These are phyloP conservation scores for Ameiurus melas DNA, from an alignment of 2,113 vertebrate genomes.

Conservation along the genomic window DNA sequence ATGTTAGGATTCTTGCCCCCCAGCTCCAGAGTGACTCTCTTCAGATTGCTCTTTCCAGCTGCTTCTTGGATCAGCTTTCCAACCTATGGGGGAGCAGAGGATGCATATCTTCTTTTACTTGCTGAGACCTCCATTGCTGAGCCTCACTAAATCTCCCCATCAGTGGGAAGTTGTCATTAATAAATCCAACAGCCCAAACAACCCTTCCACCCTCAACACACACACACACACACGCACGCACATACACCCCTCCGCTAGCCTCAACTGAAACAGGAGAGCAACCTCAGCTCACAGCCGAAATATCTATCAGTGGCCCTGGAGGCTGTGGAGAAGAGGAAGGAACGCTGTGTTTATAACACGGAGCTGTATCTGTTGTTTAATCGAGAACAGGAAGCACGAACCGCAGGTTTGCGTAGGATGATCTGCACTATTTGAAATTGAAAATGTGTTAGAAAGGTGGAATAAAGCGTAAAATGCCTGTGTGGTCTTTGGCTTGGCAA, in stretches of 20 bases:
- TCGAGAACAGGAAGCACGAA: slow-evolving; percentile 62
- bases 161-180: slow-evolving; percentile 64
- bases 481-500: slow-evolving; percentile 34
- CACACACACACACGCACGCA: slow-evolving; percentile 1
- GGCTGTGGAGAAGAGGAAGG: slow-evolving; percentile 45
- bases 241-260: slow-evolving; percentile 47
- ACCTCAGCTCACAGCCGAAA: slow-evolving; percentile 64
- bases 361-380: slow-evolving; percentile 62
- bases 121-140: slow-evolving; percentile 51
- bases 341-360: slow-evolving; percentile 59
- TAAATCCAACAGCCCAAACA: slow-evolving; percentile 61
- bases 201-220: neutral
- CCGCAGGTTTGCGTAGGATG: slow-evolving; percentile 62
- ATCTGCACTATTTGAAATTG: slow-evolving; percentile 27
- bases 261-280: slow-evolving; percentile 64
- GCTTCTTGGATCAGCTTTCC: slow-evolving; percentile 99
- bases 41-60: slow-evolving; percentile 97
- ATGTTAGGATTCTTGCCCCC: slow-evolving; percentile 99
- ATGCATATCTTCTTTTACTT: slow-evolving; percentile 61
- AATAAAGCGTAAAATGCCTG: slow-evolving; percentile 14
- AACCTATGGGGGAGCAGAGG: slow-evolving; percentile 79
- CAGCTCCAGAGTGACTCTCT: slow-evolving; percentile 97
- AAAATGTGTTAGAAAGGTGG: slow-evolving; percentile 29
- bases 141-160: slow-evolving; percentile 61
- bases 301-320: slow-evolving; percentile 64